A percentile compares a stretch with the other conserved stretches of the same genome.
phyloP scores from a whole-genome alignment of 2,888 invertebrate genomes.

The Drosophila engyochracea region DNA sequence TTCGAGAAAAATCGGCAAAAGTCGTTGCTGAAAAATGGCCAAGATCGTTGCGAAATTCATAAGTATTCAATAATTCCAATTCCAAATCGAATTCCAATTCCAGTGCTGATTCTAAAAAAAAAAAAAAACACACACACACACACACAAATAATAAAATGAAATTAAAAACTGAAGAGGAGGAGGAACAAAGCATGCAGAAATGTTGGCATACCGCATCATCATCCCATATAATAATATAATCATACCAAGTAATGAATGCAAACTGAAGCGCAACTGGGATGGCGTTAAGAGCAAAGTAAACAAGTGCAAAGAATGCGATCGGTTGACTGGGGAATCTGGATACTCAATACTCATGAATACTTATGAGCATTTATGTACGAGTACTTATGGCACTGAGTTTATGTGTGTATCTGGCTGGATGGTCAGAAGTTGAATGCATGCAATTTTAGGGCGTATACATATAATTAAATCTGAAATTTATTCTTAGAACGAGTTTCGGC shows the following conservation, averaged over 20 bases:
- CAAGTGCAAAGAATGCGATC: slow-evolving; percentile 55
- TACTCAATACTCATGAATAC: slow-evolving; percentile 32
- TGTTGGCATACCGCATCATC: slow-evolving; percentile 47
- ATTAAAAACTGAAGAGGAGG: background rate
- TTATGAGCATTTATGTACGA: slow-evolving; percentile 15
- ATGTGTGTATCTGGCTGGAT: slow-evolving; percentile 25
- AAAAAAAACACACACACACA: background rate
- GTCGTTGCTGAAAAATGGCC: slow-evolving; percentile 32
- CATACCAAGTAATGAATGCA: slow-evolving; percentile 48
- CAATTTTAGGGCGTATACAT: slow-evolving; percentile 59
- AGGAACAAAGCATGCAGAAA: slow-evolving; percentile 47
- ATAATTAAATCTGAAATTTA: slow-evolving; percentile 68
- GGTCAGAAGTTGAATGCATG: slow-evolving; percentile 35
- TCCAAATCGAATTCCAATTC: slow-evolving; percentile 12
- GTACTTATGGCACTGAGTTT: slow-evolving; percentile 5
- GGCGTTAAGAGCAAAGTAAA: slow-evolving; percentile 65
- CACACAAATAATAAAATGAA: background rate
- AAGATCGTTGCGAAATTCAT: slow-evolving; percentile 25
- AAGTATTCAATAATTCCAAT: slow-evolving; percentile 39
- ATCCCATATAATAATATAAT: slow-evolving; percentile 43
- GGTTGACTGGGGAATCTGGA: background rate
- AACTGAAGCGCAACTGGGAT: slow-evolving; percentile 45
- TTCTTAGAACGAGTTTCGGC: slow-evolving; percentile 75
- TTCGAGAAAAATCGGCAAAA: slow-evolving; percentile 68
- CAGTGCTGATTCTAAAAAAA: background rate